Evolutionary conservation across 2,113 vertebrate genomes (phyloP), one percentile per base, ranked within the genome.

Genomic region (Elachura formosa): DNA sequence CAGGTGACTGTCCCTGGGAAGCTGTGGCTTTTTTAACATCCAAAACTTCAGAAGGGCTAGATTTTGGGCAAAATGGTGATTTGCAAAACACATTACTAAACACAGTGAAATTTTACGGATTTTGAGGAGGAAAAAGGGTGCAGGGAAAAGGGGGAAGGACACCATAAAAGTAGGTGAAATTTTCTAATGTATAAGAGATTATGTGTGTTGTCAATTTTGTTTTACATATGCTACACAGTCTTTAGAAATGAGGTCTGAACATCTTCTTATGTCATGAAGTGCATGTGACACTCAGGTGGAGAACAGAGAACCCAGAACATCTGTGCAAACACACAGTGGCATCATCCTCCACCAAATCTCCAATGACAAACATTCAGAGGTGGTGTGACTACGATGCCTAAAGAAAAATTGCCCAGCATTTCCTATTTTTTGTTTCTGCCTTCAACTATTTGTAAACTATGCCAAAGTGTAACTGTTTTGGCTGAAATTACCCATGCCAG

Each of bases 401-500:
- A 4, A 85, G 49, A 91, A n/a, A 85, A 89, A 83, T 3, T 51
- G 55, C 62, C 63, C 46, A 83, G 46, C 62, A 71, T 73, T 94
- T 93, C 59, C 81, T 91, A 18, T 22, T 59, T 5, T n/a, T 85
- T 69, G 26, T 67, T 80, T 63, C 68, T 87, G n/a, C 36, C 54
- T 63, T 96, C 59, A 85, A 55, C 79, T 88, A 45, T 90, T 87
- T 61, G 83, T 45, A 71, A 94, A 88, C 67, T 91, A 64, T 66
- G 82, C 71, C 72, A 61, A 88, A 77, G 10, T 75, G 48, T 74
- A 93, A 94, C 91, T 85, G 38, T 73, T 91, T 74, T 73, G 75
- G 82, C 84, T 86, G 82, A 94, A 95, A 86, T 64, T 20, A 95
- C 40, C 59, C 49, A 26, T 56, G 83, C 84, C 91, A 96, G 84